Evolutionary conservation across 1,140 invertebrate genomes (phyloP).

Genomic region (Aphis gossypii): DNA sequence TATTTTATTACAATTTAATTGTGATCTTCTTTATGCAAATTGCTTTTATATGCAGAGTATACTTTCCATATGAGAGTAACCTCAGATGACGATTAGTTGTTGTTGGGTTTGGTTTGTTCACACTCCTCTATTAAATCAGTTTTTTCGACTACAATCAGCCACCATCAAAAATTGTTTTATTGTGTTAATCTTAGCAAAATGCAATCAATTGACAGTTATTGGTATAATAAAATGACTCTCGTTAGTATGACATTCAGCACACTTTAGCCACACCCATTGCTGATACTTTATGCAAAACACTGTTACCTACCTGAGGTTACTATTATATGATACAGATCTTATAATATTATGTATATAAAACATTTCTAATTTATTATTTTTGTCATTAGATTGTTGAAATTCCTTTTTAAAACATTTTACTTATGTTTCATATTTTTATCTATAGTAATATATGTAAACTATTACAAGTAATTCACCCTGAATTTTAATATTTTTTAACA

Average conservation of each 20-base stretch:
- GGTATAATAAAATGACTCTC: background rate
- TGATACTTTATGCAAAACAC: background rate
- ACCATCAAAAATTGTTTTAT: background rate
- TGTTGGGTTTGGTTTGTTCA: background rate
- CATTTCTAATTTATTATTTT: background rate
- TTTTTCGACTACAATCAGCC: background rate
- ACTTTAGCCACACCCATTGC: background rate
- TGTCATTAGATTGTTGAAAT: background rate
- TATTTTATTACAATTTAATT: background rate
- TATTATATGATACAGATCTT: background rate
- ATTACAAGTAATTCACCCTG: background rate
- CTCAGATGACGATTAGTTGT: background rate
- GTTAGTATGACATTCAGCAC: accelerated
- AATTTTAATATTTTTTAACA: conserved; percentile 19
- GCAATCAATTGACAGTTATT: background rate
- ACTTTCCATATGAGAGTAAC: background rate
- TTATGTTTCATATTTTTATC: background rate
- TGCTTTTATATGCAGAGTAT: background rate
- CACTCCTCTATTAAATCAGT: background rate
- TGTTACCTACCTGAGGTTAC: background rate
- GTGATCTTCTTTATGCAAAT: background rate
- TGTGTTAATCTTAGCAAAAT: background rate
- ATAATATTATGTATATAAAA: background rate
- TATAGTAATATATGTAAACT: background rate
- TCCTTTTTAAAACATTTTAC: background rate